Evolutionary conservation across 2,888 invertebrate genomes (phyloP).

Genomic region (Ligdia adustata): DNA sequence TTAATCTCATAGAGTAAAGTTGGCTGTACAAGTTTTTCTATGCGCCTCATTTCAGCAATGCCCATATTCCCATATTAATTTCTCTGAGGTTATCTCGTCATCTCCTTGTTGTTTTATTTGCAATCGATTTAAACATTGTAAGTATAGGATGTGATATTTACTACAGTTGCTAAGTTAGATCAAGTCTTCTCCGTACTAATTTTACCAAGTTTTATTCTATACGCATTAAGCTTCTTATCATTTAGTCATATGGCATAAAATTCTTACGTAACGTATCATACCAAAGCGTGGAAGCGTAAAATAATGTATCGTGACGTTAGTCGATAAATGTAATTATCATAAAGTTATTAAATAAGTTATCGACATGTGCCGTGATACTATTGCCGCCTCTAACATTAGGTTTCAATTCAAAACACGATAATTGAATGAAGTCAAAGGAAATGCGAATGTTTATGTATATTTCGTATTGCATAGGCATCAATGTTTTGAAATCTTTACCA

Average conservation of each 20-base stretch:
- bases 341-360: constrained; percentile 23
- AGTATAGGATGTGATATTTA: too few relatives aligned
- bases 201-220: too few relatives aligned
- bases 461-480: background rate
- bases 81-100: too few relatives aligned
- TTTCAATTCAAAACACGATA: background rate
- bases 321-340: constrained; percentile 45
- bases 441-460: constrained; percentile 1
- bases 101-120: too few relatives aligned
- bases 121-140: too few relatives aligned
- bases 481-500: background rate
- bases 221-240: background rate
- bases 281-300: constrained; percentile 12
- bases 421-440: constrained; percentile 17
- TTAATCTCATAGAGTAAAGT: too few relatives aligned
- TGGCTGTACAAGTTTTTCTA: too few relatives aligned
- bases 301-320: constrained; percentile 33
- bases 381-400: too few relatives aligned
- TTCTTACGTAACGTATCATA: constrained; percentile 13
- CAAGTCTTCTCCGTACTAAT: too few relatives aligned
- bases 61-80: too few relatives aligned
- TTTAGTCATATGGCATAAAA: background rate
- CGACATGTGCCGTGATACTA: constrained; percentile 4
- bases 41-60: too few relatives aligned
- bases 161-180: too few relatives aligned